Evolutionary conservation across 2,888 invertebrate species (phyloP).

Genomic region (Craniophora ligustri): DNA sequence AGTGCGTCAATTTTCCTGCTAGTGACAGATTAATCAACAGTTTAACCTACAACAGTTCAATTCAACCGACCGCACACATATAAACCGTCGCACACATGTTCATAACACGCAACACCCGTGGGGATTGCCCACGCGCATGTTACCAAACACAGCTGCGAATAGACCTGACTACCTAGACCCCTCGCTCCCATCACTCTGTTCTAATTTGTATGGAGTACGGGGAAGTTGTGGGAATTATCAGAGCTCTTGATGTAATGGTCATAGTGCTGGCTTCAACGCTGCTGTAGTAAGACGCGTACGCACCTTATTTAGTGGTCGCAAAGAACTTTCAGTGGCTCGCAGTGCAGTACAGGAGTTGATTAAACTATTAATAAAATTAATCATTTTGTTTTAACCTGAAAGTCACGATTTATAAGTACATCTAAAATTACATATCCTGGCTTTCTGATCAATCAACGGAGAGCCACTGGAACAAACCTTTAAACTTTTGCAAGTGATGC

Average conservation of each 20-base stretch:
- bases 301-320: conserved; percentile 71
- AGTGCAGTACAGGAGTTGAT: conserved; percentile 55
- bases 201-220: conserved; percentile 7
- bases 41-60: conserved; percentile 31
- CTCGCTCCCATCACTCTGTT: not conserved
- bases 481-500: too few relatives aligned
- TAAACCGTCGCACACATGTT: conserved; percentile 52
- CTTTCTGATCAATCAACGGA: too few relatives aligned
- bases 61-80: conserved; percentile 34
- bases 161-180: conserved; percentile 47
- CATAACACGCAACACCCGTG: conserved; percentile 49
- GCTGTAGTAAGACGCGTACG: conserved; percentile 63
- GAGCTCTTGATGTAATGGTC: conserved; percentile 49
- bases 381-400: too few relatives aligned
- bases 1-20: too few relatives aligned
- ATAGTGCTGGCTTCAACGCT: conserved; percentile 56
- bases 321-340: conserved; percentile 59
- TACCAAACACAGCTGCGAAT: conserved; percentile 44
- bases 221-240: conserved; percentile 1
- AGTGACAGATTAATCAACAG: conserved; percentile 26
- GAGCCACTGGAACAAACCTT: too few relatives aligned
- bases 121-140: conserved; percentile 60
- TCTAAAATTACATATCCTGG: not conserved
- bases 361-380: not conserved
- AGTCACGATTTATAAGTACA: too few relatives aligned